Conservation (phyloP, 2,888 invertebrate species). For the Patella ulyssiponensis region DNA sequence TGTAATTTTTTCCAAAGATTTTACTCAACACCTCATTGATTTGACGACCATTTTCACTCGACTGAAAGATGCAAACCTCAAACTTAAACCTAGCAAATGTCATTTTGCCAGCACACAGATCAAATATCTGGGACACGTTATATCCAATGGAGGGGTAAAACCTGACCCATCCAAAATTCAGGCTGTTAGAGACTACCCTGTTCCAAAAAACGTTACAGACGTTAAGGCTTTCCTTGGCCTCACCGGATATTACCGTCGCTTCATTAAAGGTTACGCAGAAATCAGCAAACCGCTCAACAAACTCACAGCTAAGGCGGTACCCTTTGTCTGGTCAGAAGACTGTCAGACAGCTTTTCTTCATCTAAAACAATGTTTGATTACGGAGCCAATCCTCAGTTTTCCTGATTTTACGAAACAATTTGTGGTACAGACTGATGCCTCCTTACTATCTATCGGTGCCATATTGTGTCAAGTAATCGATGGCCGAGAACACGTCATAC, state of each 20-base stretch:
- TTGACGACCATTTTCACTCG: background rate
- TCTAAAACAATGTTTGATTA: constrained; percentile 1
- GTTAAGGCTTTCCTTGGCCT: constrained; percentile 17
- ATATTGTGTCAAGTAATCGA: constrained; percentile 22
- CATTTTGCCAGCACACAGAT: constrained; percentile 20
- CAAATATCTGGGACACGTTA: constrained; percentile 15
- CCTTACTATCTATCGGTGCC: constrained; percentile 12
- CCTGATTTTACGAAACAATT: constrained; percentile 11
- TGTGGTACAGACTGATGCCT: constrained; percentile 20
- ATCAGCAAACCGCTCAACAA: constrained; percentile 22
- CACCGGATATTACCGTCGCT: constrained; percentile 17
- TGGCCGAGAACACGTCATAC: constrained; percentile 18
- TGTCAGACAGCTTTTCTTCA: background rate
- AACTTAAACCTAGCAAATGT: constrained; percentile 12
- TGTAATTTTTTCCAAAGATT: background rate
- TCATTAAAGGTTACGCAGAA: constrained; percentile 20
- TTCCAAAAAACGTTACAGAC: constrained; percentile 15
- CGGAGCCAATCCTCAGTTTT: constrained; percentile 16
- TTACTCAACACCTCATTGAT: background rate
- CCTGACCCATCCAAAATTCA: constrained; percentile 16
- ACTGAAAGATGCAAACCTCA: background rate
- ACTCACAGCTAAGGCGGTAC: constrained; percentile 16
- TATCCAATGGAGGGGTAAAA: constrained; percentile 17
- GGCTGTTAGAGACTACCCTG: constrained; percentile 22
- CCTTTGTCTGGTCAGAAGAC: background rate